These are phyloP conservation scores for Hyposoter didymator DNA, from an alignment of 2,888 invertebrate genomes.

Conservation along the genomic window DNA sequence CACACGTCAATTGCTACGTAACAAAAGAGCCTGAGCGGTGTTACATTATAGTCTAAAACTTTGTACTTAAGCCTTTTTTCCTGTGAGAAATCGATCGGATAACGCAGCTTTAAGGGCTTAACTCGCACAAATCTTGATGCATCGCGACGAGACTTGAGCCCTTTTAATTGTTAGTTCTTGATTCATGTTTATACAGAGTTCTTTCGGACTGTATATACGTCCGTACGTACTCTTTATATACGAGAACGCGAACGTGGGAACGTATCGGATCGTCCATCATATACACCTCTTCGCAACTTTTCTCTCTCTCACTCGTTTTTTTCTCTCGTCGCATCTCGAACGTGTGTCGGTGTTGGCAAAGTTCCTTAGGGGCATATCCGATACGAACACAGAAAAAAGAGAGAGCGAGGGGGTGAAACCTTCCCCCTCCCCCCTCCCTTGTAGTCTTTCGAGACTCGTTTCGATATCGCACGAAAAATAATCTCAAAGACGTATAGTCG, in stretches of 20 bases:
- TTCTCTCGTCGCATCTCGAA: conserved; percentile 33
- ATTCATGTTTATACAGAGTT: conserved; percentile 25
- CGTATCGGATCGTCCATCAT: conserved; percentile 82
- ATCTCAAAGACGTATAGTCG: conserved; percentile 11
- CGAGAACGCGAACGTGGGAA: conserved; percentile 80
- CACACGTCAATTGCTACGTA: conserved; percentile 18
- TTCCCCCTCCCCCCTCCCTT: neutral
- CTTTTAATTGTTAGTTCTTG: conserved; percentile 7
- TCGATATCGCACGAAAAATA: conserved; percentile 24
- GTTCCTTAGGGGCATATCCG: conserved; percentile 65
- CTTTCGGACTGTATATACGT: conserved; percentile 38
- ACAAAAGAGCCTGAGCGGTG: conserved; percentile 16
- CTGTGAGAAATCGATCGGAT: neutral
- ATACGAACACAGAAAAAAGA: conserved; percentile 46
- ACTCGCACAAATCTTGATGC: neutral
- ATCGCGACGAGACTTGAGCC: neutral
- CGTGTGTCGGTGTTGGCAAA: conserved; percentile 52
- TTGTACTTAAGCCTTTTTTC: conserved; percentile 1
- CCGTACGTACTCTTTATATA: conserved; percentile 47
- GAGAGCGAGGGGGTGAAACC: conserved; percentile 25
- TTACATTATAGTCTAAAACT: neutral
- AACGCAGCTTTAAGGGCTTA: neutral
- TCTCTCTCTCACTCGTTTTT: conserved; percentile 45
- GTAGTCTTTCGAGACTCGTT: conserved; percentile 17
- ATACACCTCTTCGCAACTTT: conserved; percentile 52